phyloP scores from a whole-genome alignment of 2,888 invertebrate species.

The Cylloceria caligata region DNA sequence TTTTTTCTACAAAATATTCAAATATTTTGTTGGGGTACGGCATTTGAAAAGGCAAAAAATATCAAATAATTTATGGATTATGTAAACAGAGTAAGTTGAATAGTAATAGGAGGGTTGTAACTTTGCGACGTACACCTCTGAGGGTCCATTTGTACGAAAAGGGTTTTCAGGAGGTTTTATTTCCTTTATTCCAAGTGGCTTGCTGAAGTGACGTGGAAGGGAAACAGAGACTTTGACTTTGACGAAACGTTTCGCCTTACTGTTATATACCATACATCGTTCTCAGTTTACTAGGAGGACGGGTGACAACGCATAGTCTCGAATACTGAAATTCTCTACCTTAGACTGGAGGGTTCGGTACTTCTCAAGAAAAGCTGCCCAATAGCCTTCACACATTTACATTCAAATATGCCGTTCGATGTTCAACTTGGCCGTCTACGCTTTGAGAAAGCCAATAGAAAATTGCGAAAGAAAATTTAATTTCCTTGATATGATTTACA shows the following conservation, averaged over 20 bases:
- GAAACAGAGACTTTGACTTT: not conserved
- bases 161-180: not conserved
- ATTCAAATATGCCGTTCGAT: not conserved
- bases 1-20: too few relatives aligned
- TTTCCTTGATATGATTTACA: not conserved
- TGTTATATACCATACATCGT: conserved; percentile 18
- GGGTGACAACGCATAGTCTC: not conserved
- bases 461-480: not conserved
- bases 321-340: not conserved
- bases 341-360: not conserved
- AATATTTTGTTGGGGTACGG: too few relatives aligned
- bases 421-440: not conserved
- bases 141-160: not conserved
- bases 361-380: not conserved
- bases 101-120: too few relatives aligned
- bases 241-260: conserved; percentile 23
- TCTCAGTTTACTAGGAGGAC: conserved; percentile 6
- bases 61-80: too few relatives aligned
- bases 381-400: not conserved
- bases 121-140: too few relatives aligned
- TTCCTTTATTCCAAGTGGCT: not conserved
- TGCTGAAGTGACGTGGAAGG: not conserved
- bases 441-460: not conserved
- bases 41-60: too few relatives aligned
- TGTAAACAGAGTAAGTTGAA: too few relatives aligned